Evolutionary conservation across 2,113 vertebrate species (phyloP).

Genomic region (Oreochromis aureus): DNA sequence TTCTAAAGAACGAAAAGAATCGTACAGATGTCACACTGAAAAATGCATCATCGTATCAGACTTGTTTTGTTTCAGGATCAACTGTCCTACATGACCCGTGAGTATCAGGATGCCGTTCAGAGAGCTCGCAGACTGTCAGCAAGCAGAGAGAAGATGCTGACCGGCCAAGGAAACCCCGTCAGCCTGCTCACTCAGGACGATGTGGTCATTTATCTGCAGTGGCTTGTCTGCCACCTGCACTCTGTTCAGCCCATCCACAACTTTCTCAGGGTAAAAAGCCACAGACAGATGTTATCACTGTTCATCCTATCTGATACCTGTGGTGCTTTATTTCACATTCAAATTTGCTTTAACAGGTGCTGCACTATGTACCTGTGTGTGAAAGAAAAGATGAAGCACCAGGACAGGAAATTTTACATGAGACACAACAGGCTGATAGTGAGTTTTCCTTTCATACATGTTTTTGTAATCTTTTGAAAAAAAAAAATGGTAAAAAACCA

Average conservation of each 20-base stretch:
- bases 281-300: background rate
- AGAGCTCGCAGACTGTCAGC: slow-evolving; percentile 68
- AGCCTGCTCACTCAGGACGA: slow-evolving; percentile 66
- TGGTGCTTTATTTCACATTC: background rate
- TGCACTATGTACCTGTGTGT: slow-evolving; percentile 71
- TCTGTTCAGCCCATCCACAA: slow-evolving; percentile 62
- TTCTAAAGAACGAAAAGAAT: background rate
- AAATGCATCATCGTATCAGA: background rate
- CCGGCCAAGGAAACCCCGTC: slow-evolving; percentile 39
- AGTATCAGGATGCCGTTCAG: slow-evolving; percentile 67
- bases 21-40: background rate
- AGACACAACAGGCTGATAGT: background rate
- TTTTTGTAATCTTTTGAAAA: background rate
- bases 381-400: slow-evolving; percentile 29
- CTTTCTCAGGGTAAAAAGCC: slow-evolving; percentile 66
- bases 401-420: background rate
- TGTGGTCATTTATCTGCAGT: slow-evolving; percentile 64
- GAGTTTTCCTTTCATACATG: background rate
- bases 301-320: background rate
- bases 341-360: slow-evolving; percentile 33
- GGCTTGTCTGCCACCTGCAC: slow-evolving; percentile 73
- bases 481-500: no score
- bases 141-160: slow-evolving; percentile 64
- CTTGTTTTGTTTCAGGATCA: slow-evolving; percentile 47
- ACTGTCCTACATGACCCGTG: slow-evolving; percentile 61